These are phyloP conservation scores for Onychorhynchus coronatus DNA, from an alignment of 2,113 vertebrate genomes.

Conservation along the genomic window DNA sequence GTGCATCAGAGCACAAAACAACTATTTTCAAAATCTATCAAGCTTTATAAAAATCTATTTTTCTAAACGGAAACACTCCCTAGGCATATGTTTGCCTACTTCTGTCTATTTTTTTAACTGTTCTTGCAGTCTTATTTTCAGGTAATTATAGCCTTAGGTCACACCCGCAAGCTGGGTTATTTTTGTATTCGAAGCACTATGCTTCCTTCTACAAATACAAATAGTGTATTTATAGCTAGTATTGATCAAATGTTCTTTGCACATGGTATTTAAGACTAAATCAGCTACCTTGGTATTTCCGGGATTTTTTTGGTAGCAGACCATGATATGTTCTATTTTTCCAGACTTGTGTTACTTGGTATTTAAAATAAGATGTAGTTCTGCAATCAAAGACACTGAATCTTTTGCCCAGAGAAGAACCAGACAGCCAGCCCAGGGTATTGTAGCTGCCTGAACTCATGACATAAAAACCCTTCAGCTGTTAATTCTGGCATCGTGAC, in stretches of 20 bases:
- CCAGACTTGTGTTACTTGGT: slow-evolving; percentile 16
- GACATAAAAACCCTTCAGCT: background rate
- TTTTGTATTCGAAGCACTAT: slow-evolving; percentile 58
- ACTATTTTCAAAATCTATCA: background rate
- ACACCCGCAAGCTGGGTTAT: slow-evolving; percentile 60
- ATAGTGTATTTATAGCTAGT: slow-evolving; percentile 69
- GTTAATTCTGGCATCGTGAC: slow-evolving; percentile 3
- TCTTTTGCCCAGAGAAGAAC: background rate
- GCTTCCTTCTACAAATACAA: slow-evolving; percentile 62
- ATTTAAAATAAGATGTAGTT: background rate
- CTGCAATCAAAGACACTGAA: background rate
- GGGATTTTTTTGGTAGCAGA: background rate
- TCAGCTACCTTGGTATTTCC: slow-evolving; percentile 59
- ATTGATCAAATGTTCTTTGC: slow-evolving; percentile 61
- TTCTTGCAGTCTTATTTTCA: slow-evolving; percentile 55
- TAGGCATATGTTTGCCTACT: slow-evolving; percentile 45
- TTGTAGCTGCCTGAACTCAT: slow-evolving; percentile 8
- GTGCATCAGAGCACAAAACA: background rate
- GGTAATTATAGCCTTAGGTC: slow-evolving; percentile 65
- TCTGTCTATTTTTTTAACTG: slow-evolving; percentile 42
- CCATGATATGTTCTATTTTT: slow-evolving; percentile 41
- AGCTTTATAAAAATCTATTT: slow-evolving; percentile 58
- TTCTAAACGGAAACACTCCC: slow-evolving; percentile 43
- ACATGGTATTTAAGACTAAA: slow-evolving; percentile 67
- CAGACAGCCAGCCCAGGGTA: background rate